Evolutionary conservation across 1,140 invertebrate species (phyloP), one percentile per base, ranked within the genome.

Genomic region (Diploscapter pachys): DNA sequence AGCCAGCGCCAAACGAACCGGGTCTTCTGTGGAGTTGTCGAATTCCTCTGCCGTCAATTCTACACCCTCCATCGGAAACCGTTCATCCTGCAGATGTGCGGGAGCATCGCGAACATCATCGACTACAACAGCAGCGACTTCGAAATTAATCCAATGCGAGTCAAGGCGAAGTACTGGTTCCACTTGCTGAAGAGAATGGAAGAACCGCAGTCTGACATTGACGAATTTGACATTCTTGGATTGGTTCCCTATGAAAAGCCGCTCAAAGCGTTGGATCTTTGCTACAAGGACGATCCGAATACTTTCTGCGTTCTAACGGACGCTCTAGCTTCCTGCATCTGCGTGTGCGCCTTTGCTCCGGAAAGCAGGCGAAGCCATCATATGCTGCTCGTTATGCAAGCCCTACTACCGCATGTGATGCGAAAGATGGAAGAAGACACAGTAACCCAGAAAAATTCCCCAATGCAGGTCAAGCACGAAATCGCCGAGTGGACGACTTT

Each of bases 11-110:
- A 98, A 88, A 96, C 94, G 0, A 99, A 99, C 87, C 85, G 86
- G 54, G 86, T 98, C 13, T 92, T 99, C 0, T 95, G 92, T 2
- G 92, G 92, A 0, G 95, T 95, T 0, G 93, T 99, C 64, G 95
- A 99, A 86, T 99, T 98, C 86, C 93, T 94, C 0, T 95, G 96
- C 4, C 96, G 97, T 84, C 96, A 99, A 86, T 98, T 99, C 87
- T 99, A 98, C 87, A 89, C 98, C 64, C 91, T 99, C 86, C 98
- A 99, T 84, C 89, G 96, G 72, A 99, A 99, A 85, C 96, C 96
- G 2, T 99, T 99, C 83, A 94, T 98, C 77, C 88, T 98, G 48
- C 87, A 99, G 90, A 96, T 98, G 94, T 98, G 99, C 88, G 96
- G 96, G 4, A 95, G 93, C 63, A 92, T 97, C 3, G 96, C 96